phyloP scores from a whole-genome alignment of 1,140 invertebrate species.

The Amphibalanus amphitrite region DNA sequence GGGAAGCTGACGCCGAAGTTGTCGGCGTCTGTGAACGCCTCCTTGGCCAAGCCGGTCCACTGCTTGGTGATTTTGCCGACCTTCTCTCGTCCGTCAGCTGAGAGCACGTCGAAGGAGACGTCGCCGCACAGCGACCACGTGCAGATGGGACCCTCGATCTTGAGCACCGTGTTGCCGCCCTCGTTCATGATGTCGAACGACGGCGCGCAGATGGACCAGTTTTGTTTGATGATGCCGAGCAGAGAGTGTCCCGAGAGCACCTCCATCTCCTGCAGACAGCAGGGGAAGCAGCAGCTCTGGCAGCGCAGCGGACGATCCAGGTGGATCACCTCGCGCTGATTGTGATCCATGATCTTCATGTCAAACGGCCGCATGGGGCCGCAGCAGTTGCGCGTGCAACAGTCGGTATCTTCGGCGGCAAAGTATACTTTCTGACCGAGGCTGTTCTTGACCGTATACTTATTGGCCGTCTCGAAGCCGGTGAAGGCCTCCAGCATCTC shows the following conservation, averaged over 20 bases:
- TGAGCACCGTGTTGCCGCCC: conserved; percentile 51
- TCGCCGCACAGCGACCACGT: conserved; percentile 62
- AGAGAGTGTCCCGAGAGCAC: conserved; percentile 45
- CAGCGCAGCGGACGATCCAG: conserved; percentile 53
- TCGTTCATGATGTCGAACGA: conserved; percentile 61
- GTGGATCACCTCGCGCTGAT: conserved; percentile 58
- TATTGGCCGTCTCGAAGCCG: conserved; percentile 81
- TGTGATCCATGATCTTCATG: conserved; percentile 66
- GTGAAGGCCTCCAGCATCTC: conserved; percentile 64
- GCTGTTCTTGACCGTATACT: conserved; percentile 55
- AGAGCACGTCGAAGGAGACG: conserved; percentile 28
- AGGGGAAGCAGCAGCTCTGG: conserved; percentile 58
- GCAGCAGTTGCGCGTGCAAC: conserved; percentile 55
- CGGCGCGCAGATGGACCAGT: conserved; percentile 64
- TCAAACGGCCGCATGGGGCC: conserved; percentile 60
- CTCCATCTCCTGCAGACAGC: conserved; percentile 56
- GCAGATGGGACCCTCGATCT: conserved; percentile 68
- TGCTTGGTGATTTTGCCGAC: conserved; percentile 31
- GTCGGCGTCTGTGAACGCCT: conserved; percentile 32
- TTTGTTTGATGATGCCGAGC: conserved; percentile 61
- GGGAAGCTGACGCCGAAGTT: conserved; percentile 31
- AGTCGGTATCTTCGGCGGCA: conserved; percentile 65
- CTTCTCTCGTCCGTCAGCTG: conserved; percentile 20
- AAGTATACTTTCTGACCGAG: conserved; percentile 62
- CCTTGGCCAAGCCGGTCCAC: conserved; percentile 28